phyloP scores from a whole-genome alignment of 2,888 invertebrate genomes.

The Subacronicta megacephala region DNA sequence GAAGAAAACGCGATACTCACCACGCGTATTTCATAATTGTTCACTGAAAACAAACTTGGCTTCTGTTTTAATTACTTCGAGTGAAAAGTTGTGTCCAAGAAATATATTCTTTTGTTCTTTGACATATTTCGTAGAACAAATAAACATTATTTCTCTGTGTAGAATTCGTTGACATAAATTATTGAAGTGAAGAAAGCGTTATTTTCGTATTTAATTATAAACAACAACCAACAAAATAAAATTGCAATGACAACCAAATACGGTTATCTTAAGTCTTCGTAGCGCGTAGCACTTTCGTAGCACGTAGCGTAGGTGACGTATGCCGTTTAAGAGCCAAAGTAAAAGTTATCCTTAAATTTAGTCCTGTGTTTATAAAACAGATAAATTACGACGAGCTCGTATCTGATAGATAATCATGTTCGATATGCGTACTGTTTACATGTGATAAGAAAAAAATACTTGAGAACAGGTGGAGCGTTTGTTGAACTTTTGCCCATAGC shows the following conservation, averaged over 20 bases:
- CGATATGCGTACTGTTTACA: too few species aligned
- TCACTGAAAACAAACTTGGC: constrained; percentile 76
- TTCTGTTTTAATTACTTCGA: constrained; percentile 77
- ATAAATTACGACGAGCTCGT: background rate
- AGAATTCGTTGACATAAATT: constrained; percentile 27
- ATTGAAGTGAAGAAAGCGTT: constrained; percentile 11
- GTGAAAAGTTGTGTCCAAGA: constrained; percentile 69
- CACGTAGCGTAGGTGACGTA: constrained; percentile 27
- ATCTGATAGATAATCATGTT: background rate
- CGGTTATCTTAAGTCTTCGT: constrained; percentile 14
- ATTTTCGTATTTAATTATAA: background rate
- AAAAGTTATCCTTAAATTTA: background rate
- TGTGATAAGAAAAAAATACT: too few species aligned
- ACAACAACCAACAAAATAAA: background rate
- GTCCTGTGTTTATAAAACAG: background rate
- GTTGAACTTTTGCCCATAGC: too few species aligned
- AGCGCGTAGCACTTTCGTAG: constrained; percentile 58
- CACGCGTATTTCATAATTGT: constrained; percentile 75
- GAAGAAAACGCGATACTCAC: constrained; percentile 78
- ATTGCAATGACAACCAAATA: background rate
- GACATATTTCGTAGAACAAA: constrained; percentile 41
- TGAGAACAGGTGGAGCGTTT: too few species aligned
- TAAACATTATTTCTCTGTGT: constrained; percentile 29
- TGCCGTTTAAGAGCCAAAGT: background rate
- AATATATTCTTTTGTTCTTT: constrained; percentile 62